phyloP scores from a whole-genome alignment of 1,140 invertebrate species.

The Atta colombica region DNA sequence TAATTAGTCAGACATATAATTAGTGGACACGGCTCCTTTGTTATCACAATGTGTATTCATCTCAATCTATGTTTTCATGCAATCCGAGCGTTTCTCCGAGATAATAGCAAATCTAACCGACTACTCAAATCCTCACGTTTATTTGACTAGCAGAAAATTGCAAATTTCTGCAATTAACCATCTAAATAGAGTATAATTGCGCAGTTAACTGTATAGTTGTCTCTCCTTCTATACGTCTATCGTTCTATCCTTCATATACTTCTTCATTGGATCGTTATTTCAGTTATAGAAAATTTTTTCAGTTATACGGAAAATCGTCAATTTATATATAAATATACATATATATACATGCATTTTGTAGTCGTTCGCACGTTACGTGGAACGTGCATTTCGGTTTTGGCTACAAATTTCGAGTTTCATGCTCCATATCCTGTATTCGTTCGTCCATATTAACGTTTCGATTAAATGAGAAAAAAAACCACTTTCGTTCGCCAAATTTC shows the following conservation, averaged over 20 bases:
- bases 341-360: not conserved
- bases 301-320: not conserved
- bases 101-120: slow-evolving; percentile 56
- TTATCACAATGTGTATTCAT: slow-evolving; percentile 70
- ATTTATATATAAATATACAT: not conserved
- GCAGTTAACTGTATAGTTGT: not conserved
- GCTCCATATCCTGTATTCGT: slow-evolving; percentile 6
- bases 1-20: slow-evolving; percentile 71
- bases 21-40: slow-evolving; percentile 50
- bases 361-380: not conserved
- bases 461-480: slow-evolving; percentile 39
- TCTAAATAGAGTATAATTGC: slow-evolving; percentile 19
- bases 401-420: slow-evolving; percentile 31
- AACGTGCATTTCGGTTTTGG: slow-evolving; percentile 2
- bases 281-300: not conserved
- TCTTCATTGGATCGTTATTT: not conserved
- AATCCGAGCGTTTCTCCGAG: slow-evolving; percentile 57
- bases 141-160: slow-evolving; percentile 74
- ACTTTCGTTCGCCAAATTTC: slow-evolving; percentile 4
- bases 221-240: not conserved
- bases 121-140: slow-evolving; percentile 67
- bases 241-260: not conserved
- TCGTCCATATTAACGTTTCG: slow-evolving; percentile 20
- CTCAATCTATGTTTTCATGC: slow-evolving; percentile 63
- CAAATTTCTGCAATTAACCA: slow-evolving; percentile 50